A percentile compares a stretch with the other conserved stretches of the same genome.
Conservation (phyloP, 2,113 vertebrate species). For the Ahaetulla prasina region DNA sequence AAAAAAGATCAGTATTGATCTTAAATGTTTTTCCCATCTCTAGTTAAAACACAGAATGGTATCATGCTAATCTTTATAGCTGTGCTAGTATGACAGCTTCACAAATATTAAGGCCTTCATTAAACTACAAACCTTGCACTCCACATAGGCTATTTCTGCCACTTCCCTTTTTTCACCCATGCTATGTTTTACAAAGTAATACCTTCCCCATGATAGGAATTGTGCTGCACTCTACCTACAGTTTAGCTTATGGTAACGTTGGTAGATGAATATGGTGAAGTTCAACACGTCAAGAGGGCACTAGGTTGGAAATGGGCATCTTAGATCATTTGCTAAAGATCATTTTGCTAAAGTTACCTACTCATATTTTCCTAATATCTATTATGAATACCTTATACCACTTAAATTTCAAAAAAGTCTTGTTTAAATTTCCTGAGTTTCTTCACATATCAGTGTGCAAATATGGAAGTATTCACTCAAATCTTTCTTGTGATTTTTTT, state of each 20-base stretch:
- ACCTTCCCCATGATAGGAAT: not conserved
- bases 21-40: not conserved
- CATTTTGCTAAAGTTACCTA: not conserved
- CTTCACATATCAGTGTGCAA: not conserved
- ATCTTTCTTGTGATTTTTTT: not conserved
- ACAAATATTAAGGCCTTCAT: not conserved
- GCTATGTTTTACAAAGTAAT: not conserved
- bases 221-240: not conserved
- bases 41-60: not conserved
- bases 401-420: not conserved
- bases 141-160: not conserved
- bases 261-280: not conserved
- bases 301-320: not conserved
- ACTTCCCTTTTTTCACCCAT: no score
- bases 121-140: not conserved
- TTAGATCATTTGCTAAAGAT: not conserved
- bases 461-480: not conserved
- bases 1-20: not conserved
- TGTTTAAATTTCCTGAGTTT: not conserved
- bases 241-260: not conserved
- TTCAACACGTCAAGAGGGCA: not conserved
- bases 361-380: not conserved
- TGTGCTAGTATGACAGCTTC: not conserved
- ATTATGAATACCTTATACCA: not conserved
- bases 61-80: not conserved